A percentile compares a stretch with the other conserved stretches of the same genome.
Conservation (phyloP, 1,140 invertebrate species). For the Bombyx mori region ASM3026992v2 NC_085124.1:9558501-9559000, state of each 20-base stretch:
- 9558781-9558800: no score
- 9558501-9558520: constrained; percentile 94
- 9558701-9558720: constrained; percentile 87
- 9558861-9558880: no score
- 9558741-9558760: constrained; percentile 53
- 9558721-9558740: constrained; percentile 89
- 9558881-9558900: no score
- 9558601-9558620: constrained; percentile 91
- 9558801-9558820: no score
- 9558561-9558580: constrained; percentile 90
- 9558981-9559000: no score
- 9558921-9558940: no score
- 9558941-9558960: no score
- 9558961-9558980: no score
- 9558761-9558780: no score
- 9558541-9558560: constrained; percentile 81
- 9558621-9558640: constrained; percentile 95
- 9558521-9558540: constrained; percentile 84
- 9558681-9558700: constrained; percentile 84
- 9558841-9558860: no score
- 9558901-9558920: no score
- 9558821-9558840: no score
- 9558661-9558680: constrained; percentile 91
- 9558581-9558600: constrained; percentile 89
- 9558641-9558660: constrained; percentile 91